A percentile compares a stretch with the other conserved stretches of the same genome.
These are phyloP conservation scores for Oceanodroma tethys DNA, from an alignment of 2,113 vertebrate species.

Conservation along the genomic window DNA sequence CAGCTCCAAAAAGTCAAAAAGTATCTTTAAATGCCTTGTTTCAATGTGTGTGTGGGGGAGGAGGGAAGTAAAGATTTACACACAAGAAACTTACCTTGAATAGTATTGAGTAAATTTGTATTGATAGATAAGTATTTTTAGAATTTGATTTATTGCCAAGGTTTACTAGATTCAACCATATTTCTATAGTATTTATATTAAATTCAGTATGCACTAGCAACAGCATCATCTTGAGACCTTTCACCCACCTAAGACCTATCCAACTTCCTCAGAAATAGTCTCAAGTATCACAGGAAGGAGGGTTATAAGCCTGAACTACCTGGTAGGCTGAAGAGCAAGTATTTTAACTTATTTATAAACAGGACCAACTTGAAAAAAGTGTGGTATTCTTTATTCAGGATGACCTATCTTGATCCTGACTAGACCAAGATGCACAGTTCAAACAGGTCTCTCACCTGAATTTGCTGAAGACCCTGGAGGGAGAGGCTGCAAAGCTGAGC, in stretches of 20 bases:
- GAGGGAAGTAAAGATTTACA: neutral
- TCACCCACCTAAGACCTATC: neutral
- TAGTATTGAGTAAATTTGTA: neutral
- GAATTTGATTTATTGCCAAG: neutral
- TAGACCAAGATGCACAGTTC: neutral
- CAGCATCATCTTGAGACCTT: neutral
- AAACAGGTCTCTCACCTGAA: neutral
- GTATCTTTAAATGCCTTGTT: neutral
- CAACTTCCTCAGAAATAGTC: neutral
- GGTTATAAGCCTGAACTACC: neutral
- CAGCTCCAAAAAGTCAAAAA: neutral
- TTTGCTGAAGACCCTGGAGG: neutral
- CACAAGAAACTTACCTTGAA: neutral
- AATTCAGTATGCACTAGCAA: neutral
- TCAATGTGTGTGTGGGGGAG: fast-evolving
- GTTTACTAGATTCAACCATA: neutral
- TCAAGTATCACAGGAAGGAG: neutral
- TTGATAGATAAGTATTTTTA: neutral
- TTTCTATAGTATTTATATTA: neutral
- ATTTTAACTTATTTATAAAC: neutral
- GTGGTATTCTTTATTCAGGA: neutral
- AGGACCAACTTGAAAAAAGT: neutral
- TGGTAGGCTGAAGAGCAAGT: neutral
- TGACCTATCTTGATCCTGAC: neutral
- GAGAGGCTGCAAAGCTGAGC: neutral